Base-by-base conservation (phyloP, 35 echinoderm and acorn worm species). In the Apostichopus japonicus region DNA sequence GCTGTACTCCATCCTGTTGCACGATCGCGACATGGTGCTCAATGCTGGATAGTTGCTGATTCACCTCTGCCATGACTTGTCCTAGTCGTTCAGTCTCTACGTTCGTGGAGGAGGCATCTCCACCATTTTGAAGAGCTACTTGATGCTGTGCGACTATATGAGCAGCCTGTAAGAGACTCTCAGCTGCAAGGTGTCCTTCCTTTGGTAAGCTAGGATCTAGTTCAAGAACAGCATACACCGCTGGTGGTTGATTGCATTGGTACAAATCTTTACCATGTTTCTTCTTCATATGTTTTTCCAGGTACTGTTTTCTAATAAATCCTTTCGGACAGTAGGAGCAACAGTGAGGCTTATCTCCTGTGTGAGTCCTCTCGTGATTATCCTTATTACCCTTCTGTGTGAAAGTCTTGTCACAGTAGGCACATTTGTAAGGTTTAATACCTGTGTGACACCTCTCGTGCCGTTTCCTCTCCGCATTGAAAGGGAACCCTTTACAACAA, bases 371-470 rank as follows among this genome's bases (percentile, higher is more conserved):
- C 79, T 92, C 91, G 25, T 92, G 91, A 19, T 57, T 81, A 17
- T 72, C 80, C 56, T 78, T 81, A 13, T 81, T 72, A n/a, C 91
- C 80, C 14, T 92, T 81, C 44, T 92, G 91, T 8, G 61, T 84
- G 79, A 92, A 92, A 1, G 79, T 62, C 51, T 84, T 92, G 15
- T 81, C 77, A 33, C 91, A 92, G 24, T 14, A 92, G 22, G 52
- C 6, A 54, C 91, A 92, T 56, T 92, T 92, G 65, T 92, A 84
- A 3, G 91, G 91, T 72, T 84, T 81, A 21, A 92, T 54, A 24
- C 86, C 86, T 27, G 86, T 89, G 86, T 89, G 86, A 54, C 86
- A 89, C 5, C 86, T 54, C 63, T 89, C 86, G 61, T 89, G 86
- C 8, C 86, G 22, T 63, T 89, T 89, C 62, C 86, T 67, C 53